A percentile compares a stretch with the other conserved stretches of the same genome.
These are phyloP conservation scores for Gymnorhina tibicen DNA, from an alignment of 2,113 vertebrate genomes.

Conservation along the genomic window DNA sequence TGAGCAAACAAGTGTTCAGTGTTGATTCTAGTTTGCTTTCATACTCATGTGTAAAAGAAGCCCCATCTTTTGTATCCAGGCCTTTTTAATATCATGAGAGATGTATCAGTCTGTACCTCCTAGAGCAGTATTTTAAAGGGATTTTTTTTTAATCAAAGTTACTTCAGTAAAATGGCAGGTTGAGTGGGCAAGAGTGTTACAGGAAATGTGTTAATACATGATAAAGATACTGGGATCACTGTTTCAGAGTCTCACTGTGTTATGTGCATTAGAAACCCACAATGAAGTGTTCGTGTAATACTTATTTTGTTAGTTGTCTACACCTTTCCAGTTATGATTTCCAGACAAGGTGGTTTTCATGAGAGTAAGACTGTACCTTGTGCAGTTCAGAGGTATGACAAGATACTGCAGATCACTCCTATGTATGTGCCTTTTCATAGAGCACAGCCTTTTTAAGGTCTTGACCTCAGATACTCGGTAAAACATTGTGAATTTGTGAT, in stretches of 20 bases:
- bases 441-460: background rate
- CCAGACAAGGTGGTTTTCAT: background rate
- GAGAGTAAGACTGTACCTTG: background rate
- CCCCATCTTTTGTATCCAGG: background rate
- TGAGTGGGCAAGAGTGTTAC: background rate
- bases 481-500: background rate
- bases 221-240: background rate
- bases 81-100: background rate
- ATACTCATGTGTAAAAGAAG: background rate
- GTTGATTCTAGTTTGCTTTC: background rate
- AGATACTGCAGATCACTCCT: background rate
- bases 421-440: fast-evolving
- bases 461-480: background rate
- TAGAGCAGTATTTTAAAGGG: background rate
- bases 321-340: background rate
- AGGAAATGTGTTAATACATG: background rate
- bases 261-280: background rate
- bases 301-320: background rate
- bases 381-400: background rate
- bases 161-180: background rate
- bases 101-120: background rate
- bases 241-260: background rate
- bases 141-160: background rate
- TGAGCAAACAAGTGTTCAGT: background rate
- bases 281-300: background rate